Evolutionary conservation across 2,113 vertebrate genomes (phyloP), one percentile per base, ranked within the genome.

Genomic region (Sinocyclocheilus rhinocerous): DNA sequence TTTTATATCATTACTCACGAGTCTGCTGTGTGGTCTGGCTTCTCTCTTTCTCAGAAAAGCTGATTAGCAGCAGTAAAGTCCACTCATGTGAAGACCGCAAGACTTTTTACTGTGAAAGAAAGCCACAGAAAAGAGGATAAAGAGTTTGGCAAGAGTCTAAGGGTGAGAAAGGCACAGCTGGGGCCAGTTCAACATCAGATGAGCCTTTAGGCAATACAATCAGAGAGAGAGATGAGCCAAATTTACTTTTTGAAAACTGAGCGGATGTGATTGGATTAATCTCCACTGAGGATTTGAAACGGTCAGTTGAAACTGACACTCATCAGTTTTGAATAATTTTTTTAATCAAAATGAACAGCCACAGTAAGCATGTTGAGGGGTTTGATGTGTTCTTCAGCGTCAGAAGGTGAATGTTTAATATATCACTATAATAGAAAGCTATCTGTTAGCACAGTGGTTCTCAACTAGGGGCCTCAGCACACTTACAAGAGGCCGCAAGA

Each of bases 1-100:
- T 80, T 86, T 78, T 73, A 86, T 61, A 72, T 70, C 48, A 84
- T 84, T 76, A 69, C 52, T 57, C 55, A 48, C 50, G 45, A 70
- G 79, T 67, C 76, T 65, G 48, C 85, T 82, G 45, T 45, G 29
- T 57, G 65, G 45, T 84, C 20, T 6, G 15, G 73, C 81, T 69
- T 75, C 26, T 26, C 70, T 85, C n/a, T 65, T 78, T 65, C 50
- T 52, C 72, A 29, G 86, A 55, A 87, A 87, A 87, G 86, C 86
- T 77, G 50, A 77, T 87, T 89, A 85, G n/a, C 50, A 76, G 69
- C 26, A 15, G 81, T 76, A 72, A 72, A 84, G 65, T 42, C 67
- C 67, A 57, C 85, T 84, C 81, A 84, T 78, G 75, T 65, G 81
- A 39, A 88, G 50, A 77, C 67, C 59, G 63, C 76, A 39, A 85